phyloP scores from a whole-genome alignment of 2,888 invertebrate species.

The Epinotia ramella region DNA sequence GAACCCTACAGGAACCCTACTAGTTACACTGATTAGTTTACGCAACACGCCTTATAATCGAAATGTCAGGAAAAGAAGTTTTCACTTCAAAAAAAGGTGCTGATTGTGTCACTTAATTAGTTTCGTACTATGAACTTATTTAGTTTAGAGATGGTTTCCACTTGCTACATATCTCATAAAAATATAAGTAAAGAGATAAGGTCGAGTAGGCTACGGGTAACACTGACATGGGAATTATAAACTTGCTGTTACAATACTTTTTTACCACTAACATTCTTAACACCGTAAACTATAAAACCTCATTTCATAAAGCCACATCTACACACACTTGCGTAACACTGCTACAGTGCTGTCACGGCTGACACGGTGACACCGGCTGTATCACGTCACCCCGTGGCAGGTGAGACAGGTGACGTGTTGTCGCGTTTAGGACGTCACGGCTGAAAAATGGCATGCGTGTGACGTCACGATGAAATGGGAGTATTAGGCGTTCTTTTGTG shows the following conservation, averaged over 20 bases:
- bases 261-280: no score
- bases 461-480: neutral
- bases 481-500: neutral
- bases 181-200: no score
- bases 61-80: neutral
- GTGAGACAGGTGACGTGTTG: slow-evolving; percentile 15
- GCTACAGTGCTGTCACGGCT: slow-evolving; percentile 2
- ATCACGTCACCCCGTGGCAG: slow-evolving; percentile 9
- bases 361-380: neutral
- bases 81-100: no score
- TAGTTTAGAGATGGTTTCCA: no score
- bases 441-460: slow-evolving; percentile 17
- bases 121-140: neutral
- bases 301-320: neutral
- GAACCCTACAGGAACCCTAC: neutral
- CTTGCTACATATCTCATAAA: no score
- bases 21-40: slow-evolving; percentile 11
- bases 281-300: no score
- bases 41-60: neutral
- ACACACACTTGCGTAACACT: slow-evolving; percentile 3
- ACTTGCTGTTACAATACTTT: no score
- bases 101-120: neutral
- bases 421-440: slow-evolving; percentile 9
- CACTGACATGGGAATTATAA: no score
- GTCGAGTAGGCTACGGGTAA: no score